Evolutionary conservation across 1,140 invertebrate genomes (phyloP), one percentile per base, ranked within the genome.

Genomic region (Caenorhabditis inopinata): DNA sequence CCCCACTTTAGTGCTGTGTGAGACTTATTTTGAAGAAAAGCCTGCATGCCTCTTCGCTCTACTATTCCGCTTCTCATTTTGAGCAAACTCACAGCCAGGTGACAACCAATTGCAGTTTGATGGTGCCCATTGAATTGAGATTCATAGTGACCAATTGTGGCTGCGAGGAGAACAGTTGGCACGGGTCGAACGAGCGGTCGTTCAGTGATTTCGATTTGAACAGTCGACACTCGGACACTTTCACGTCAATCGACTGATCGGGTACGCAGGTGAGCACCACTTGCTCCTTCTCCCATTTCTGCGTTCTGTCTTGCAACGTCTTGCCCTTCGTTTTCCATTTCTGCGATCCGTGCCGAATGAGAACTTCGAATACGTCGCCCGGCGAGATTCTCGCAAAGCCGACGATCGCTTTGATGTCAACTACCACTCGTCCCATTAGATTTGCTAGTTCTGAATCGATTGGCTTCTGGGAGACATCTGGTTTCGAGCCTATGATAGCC

Each of bases 61-160:
- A n/a, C n/a, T n/a, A n/a, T n/a, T n/a, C n/a, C n/a, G n/a, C n/a
- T n/a, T n/a, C n/a, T n/a, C n/a, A 74, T n/a, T 1, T 11, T 78
- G 32, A 68, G 18, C 74, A 75, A 76, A 89, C 91, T 90, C 88
- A 92, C 91, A 92, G 91, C 92, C 92, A 92, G 7, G 91, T 91
- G 75, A 92, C 90, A 45, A 93, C 87, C 74, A 92, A 84, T 83
- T 91, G 91, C 45, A 93, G 89, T 89, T 92, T 92, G 35, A 92
- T 88, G n/a, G 91, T 91, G 75, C 92, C 92, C 82, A 90, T 91
- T 16, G 90, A 88, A 86, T 92, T 93, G 78, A 93, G 88, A 86
- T 91, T 92, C 85, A 92, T 91, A 2, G 92, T 92, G 91, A 92
- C 91, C 25, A 92, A 87, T 85, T 92, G 92, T n/a, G 91, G 91